Evolutionary conservation across 2,888 invertebrate genomes (phyloP), one percentile per base, ranked within the genome.

Genomic region (Tiphia femorata): DNA sequence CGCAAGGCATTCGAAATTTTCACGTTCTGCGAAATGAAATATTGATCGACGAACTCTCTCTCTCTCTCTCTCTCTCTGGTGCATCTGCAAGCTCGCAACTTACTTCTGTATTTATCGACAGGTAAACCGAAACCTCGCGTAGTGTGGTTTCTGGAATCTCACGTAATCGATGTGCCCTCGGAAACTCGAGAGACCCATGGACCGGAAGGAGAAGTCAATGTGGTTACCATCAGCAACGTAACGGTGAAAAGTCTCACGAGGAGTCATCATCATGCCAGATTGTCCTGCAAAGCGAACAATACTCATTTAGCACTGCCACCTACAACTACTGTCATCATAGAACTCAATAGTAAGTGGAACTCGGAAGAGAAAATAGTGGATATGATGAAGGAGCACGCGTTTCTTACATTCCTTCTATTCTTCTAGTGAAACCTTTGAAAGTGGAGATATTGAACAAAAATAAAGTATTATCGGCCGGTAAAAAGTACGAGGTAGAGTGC

Each of bases 221-320:
- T 91, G 44, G 86, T 91, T 65, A 92, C 93, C 50, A 89, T 92
- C 78, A 95, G 95, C 86, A 92, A 91, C 73, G 87, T 95, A 72
- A 90, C 90, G 67, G 92, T 94, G 80, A 92, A 91, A 66, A 91
- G 89, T 80, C 90, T 96, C 67, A 92, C 92, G 44, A 86, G 95
- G 50, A 92, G 92, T 84, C 94, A 96, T 84, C 88, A 95, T 73
- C 93, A 94, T 84, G 88, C 93, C 58, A 88, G 92, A 77, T 90
- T 95, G 77, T 91, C 93, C 73, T 96, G 96, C 85, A 92, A 94
- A 84, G 95, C 95, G 23, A 91, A 91, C 73, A 96, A 96, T 83
- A 95, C 94, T 68, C 92, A 92, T 84, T 86, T 94, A 71, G 91
- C 92, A 38, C 89, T 90, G 42, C 93, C 95, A 2, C 89, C 91